Conservation (phyloP, 1,140 invertebrate genomes). For the Sarcophaga peregrina region DNA sequence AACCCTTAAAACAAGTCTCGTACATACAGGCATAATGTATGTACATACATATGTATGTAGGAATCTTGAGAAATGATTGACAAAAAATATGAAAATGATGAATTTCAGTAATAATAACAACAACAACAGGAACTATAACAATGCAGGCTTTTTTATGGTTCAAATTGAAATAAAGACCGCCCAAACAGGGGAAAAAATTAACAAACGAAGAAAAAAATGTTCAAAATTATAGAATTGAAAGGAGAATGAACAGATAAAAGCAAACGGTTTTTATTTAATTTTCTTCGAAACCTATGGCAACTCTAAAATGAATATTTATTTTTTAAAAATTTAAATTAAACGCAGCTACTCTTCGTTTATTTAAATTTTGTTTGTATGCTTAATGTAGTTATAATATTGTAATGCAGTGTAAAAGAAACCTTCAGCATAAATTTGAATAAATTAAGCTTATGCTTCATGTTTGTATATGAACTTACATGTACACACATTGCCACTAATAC, state of each 20-base stretch:
- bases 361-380: not conserved
- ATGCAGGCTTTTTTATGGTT: not conserved
- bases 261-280: not conserved
- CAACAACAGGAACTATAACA: too few species aligned
- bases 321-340: too few species aligned
- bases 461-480: too few species aligned
- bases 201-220: not conserved
- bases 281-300: not conserved
- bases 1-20: not conserved
- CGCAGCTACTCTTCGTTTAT: not conserved
- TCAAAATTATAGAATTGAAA: not conserved
- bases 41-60: too few species aligned
- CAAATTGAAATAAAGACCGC: slow-evolving; percentile 4
- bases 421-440: slow-evolving; percentile 22
- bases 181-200: not conserved
- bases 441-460: not conserved
- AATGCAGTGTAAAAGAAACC: not conserved
- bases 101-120: not conserved
- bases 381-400: not conserved
- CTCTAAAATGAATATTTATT: not conserved
- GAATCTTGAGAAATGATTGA: slow-evolving; percentile 10
- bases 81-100: not conserved
- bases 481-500: too few species aligned
- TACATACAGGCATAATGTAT: too few species aligned
- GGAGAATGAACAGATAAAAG: too few species aligned